phyloP scores from a whole-genome alignment of 2,113 vertebrate species.

The Brachirus orientalis region DNA sequence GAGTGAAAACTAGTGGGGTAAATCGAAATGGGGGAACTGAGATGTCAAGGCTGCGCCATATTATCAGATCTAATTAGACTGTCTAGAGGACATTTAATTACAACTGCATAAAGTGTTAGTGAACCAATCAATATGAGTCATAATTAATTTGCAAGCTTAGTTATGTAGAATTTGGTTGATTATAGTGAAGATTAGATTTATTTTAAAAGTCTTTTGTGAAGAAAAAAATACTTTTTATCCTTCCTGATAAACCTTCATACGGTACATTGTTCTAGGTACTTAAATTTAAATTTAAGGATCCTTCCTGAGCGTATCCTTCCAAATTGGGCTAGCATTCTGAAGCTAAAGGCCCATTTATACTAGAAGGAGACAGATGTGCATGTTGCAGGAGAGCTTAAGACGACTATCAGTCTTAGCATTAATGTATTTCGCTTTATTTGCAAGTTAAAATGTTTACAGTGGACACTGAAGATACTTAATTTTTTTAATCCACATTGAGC shows the following conservation, averaged over 20 bases:
- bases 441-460: too few relatives aligned
- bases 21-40: constrained; percentile 18
- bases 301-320: too few relatives aligned
- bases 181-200: constrained; percentile 31
- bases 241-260: constrained; percentile 1
- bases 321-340: too few relatives aligned
- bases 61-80: constrained; percentile 59
- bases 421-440: too few relatives aligned
- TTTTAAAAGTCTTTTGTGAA: constrained; percentile 27
- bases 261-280: not conserved
- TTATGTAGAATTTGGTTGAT: constrained; percentile 40
- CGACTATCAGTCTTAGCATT: too few relatives aligned
- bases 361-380: too few relatives aligned
- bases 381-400: too few relatives aligned
- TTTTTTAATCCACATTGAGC: too few relatives aligned
- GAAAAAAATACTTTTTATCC: too few relatives aligned
- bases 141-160: constrained; percentile 70
- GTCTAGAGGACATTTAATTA: constrained; percentile 42
- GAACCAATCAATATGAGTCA: constrained; percentile 60
- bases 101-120: constrained; percentile 54
- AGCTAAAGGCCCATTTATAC: too few relatives aligned
- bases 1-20: constrained; percentile 15
- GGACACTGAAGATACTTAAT: too few relatives aligned
- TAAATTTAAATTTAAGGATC: constrained; percentile 6
- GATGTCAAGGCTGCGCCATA: constrained; percentile 15